These are phyloP conservation scores for Plagodis dolabraria DNA, from an alignment of 2,888 invertebrate species.

Conservation along the genomic window DNA sequence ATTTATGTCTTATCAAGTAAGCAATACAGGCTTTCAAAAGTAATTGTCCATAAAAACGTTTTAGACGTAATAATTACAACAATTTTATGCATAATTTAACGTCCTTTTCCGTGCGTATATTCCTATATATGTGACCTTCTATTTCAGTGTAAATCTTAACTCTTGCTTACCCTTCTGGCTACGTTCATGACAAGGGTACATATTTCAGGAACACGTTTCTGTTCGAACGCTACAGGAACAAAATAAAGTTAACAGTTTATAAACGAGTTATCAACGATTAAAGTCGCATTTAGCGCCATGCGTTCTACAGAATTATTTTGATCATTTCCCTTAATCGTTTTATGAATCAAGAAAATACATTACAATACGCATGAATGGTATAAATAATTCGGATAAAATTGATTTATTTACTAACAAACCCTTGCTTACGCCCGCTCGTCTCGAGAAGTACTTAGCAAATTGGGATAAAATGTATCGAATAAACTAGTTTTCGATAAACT, in stretches of 20 bases:
- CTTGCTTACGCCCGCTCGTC: too few species aligned
- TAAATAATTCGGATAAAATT: neutral
- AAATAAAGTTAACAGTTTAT: slow-evolving; percentile 27
- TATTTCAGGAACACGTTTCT: slow-evolving; percentile 22
- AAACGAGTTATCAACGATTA: slow-evolving; percentile 36
- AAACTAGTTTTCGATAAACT: too few species aligned
- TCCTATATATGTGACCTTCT: too few species aligned
- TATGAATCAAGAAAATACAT: slow-evolving; percentile 6
- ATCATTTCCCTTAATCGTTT: slow-evolving; percentile 16
- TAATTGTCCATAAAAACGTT: too few species aligned
- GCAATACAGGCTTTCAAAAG: too few species aligned
- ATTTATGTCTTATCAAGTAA: too few species aligned
- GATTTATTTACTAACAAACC: neutral
- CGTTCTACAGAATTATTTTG: slow-evolving; percentile 14
- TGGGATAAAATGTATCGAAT: too few species aligned
- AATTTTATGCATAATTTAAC: too few species aligned
- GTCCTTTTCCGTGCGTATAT: too few species aligned
- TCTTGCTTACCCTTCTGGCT: slow-evolving; percentile 1
- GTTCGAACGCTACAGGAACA: slow-evolving; percentile 22
- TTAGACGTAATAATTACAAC: too few species aligned
- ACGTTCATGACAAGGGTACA: slow-evolving; percentile 11
- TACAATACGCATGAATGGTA: slow-evolving; percentile 7
- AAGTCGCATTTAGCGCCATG: slow-evolving; percentile 31
- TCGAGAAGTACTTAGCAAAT: too few species aligned
- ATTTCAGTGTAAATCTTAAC: too few species aligned